Evolutionary conservation across 2,113 vertebrate species (phyloP), one percentile per base, ranked within the genome.

Genomic region (Eudorcas thomsonii): DNA sequence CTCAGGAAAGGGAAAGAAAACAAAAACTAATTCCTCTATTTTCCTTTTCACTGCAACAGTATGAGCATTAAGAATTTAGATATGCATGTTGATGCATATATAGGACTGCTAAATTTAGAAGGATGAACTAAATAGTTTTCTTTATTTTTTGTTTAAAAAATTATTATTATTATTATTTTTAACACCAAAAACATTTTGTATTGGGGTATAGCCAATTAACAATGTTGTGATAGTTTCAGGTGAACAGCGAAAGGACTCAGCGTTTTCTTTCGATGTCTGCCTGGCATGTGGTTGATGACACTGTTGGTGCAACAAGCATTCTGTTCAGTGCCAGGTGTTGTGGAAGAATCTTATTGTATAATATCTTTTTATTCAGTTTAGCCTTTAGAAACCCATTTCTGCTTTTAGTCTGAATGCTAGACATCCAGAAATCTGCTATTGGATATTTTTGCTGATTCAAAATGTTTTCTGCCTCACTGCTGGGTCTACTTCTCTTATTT

Each of bases 401-500:
- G 88, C 48, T 85, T 96, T 90, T 39, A 82, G 48, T 78, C 90
- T 71, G 74, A 87, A 77, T 15, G 39, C 21, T 28, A 87, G 92
- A 90, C 36, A 94, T 83, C 52, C 6, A 91, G 62, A 91, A 94
- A 90, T 96, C 74, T 88, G 48, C 67, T 7, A 1, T 33, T 74
- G 30, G 52, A 80, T 0, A 1, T n/a, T 97, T 98, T 82, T 97
- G 96, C 87, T 95, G 94, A 96, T 78, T 96, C 91, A 90, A 92
- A 78, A 13, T 33, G 86, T 96, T 98, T 94, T 89, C 5, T 52
- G 87, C 81, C 25, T 90, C 81, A 59, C 45, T 90, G 64, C 91
- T 95, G 15, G 67, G 92, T 43, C 90, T 92, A 50, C 94, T 96
- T 94, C 91, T 94, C 96, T 78, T 82, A 16, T 80, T 96, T 96